Base-by-base conservation (phyloP, 2,888 invertebrate genomes). In the Thera britannica region DNA sequence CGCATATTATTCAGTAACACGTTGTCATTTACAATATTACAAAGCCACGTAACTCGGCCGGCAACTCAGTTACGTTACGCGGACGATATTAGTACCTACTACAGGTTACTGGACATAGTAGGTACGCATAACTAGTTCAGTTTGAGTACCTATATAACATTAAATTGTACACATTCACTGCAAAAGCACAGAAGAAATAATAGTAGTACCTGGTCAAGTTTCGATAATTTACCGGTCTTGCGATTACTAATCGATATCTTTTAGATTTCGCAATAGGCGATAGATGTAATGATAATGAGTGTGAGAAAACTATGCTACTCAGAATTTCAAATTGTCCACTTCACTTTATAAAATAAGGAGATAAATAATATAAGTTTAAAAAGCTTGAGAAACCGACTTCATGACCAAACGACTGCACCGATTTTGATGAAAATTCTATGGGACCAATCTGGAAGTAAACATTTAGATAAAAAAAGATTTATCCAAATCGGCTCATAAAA, bases 1-100 rank as follows among this genome's bases (percentile, higher is more conserved):
- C 80, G 76, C 77, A 79, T 74, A 85, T 80, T 83, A 80, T 85
- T 87, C 81, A 80, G 80, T 81, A 84, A 83, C 81, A 66, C 70
- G 78, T 85, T 88, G 87, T 88, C 88, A 83, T 87, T 87, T 83
- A 72, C 77, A 72, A 75, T 70, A 78, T 92, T 89, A 88, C 91
- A 89, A 85, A 90, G 90, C 87, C 82, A 85, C 77, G 86, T 87
- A 81, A 87, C 78, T 79, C 69, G 77, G 75, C 82, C 80, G 77
- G 80, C 83, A 85, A 82, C 76, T 75, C 78, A 78, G 81, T 86
- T 84, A 82, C 84, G 84, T 85, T 89, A 78, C 80, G 80, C 79
- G 80, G 78, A 75, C 80, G 80, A 77, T 83, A 79, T 78, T 79
- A 46, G 9, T 46, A 51, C 2, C 48, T 56, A 83, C 77, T 77